phyloP scores from a whole-genome alignment of 2,113 vertebrate genomes.

The Manacus vitellinus region DNA sequence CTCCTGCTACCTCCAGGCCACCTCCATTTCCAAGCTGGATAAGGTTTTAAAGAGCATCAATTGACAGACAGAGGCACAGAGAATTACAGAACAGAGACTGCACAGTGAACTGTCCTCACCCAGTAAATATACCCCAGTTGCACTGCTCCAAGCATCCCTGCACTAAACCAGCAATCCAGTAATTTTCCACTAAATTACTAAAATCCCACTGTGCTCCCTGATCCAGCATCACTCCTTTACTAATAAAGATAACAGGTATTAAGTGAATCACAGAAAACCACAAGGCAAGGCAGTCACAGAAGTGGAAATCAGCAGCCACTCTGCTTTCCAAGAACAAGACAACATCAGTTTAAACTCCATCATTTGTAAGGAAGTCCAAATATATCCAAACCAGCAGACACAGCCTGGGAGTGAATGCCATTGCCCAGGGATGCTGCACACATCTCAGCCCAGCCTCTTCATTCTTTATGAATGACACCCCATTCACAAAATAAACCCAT shows the following conservation, averaged over 20 bases:
- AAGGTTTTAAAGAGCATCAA: neutral
- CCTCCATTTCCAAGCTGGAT: neutral
- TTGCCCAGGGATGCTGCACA: neutral
- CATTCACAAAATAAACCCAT: neutral
- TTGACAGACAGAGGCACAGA: accelerated
- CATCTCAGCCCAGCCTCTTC: neutral
- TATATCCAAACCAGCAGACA: neutral
- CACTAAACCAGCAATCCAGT: neutral
- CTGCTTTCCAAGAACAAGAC: neutral
- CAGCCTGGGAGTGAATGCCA: neutral
- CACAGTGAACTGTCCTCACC: neutral
- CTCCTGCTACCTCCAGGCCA: neutral
- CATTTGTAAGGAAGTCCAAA: neutral
- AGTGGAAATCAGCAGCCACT: neutral
- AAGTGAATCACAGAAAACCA: neutral
- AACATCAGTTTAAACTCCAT: neutral
- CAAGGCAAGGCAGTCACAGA: accelerated
- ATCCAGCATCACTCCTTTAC: neutral
- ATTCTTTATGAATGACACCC: neutral
- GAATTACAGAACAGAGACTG: neutral
- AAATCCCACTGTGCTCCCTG: neutral
- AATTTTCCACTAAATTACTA: neutral
- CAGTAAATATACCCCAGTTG: accelerated
- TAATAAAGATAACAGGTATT: neutral
- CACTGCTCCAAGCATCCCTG: neutral